Evolutionary conservation across 2,888 invertebrate species (phyloP), one percentile per base, ranked within the genome.

Genomic region (Epinotia demarniana): DNA sequence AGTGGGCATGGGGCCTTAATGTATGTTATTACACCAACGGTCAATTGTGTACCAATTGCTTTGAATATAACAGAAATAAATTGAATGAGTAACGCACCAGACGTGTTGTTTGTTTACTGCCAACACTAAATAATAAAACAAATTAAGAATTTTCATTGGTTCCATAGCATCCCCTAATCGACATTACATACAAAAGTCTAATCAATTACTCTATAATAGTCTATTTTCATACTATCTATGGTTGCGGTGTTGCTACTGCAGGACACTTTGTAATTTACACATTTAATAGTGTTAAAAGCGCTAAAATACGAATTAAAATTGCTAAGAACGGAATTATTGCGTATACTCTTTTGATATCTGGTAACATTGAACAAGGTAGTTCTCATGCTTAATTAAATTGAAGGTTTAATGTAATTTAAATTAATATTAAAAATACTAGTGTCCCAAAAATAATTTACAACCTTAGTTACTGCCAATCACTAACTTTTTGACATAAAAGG

Each of bases 141-240:
- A 55, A 55, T 62, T 16, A 55, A 62, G 49, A 49, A 63, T 39
- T 62, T 71, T 74, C 53, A 61, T 75, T 75, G 75, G 75, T 75
- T 75, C 75, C 75, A 72, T 75, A 75, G 27, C 75, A 62, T 61
- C 61, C 67, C 71, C 66, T 72, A 75, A 16, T 72, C 75, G 57
- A 75, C 66, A 72, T 72, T 71, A 75, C 67, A 75, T 75, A 72
- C 75, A 75, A 75, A 75, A 75, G 18, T 70, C 72, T 75, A 75
- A 64, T 67, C 60, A 49, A 27, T 70, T 75, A 71, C 66, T 75
- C 75, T 75, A 74, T 39, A 43, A 33, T 69, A 60, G 64, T 66
- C 66, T 77, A 77, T 66, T 58, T 19, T 72, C 62, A 67, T 57
- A 67, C 55, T 75, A 75, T 61, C 66, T 75, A 72, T 67, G 75